Conservation (phyloP, 2,888 invertebrate species). For the Tryphoninae sp. region DNA sequence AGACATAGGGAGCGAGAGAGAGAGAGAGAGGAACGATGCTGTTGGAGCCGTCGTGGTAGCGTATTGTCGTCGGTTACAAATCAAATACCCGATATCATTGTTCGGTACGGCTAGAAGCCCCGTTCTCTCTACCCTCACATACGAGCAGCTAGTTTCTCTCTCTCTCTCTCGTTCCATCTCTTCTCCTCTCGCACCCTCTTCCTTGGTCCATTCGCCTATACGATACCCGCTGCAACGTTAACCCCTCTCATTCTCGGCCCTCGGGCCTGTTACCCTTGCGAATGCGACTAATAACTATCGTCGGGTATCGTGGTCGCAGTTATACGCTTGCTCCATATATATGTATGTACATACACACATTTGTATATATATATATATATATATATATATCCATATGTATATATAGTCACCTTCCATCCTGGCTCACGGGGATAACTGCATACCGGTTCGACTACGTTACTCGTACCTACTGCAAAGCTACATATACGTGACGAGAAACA, state of each 20-base stretch:
- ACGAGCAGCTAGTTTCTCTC: conserved; percentile 41
- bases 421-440: conserved; percentile 65
- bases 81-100: conserved; percentile 81
- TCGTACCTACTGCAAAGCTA: background rate
- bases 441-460: conserved; percentile 21
- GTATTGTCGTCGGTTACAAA: conserved; percentile 81
- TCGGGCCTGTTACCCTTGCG: conserved; percentile 64
- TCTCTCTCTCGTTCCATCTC: conserved; percentile 50
- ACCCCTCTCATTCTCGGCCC: conserved; percentile 60
- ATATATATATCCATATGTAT: background rate
- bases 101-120: conserved; percentile 72
- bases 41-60: conserved; percentile 74
- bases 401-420: conserved; percentile 67
- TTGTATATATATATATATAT: background rate
- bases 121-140: conserved; percentile 51
- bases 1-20: conserved; percentile 18
- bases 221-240: conserved; percentile 55
- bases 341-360: background rate
- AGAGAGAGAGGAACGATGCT: conserved; percentile 35
- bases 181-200: conserved; percentile 27
- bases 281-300: conserved; percentile 75
- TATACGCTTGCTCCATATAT: conserved; percentile 61
- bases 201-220: conserved; percentile 28
- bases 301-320: conserved; percentile 60
- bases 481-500: conserved; percentile 3